Evolutionary conservation across 2,797 vertebrate genomes (phyloP), one percentile per base, ranked within the genome.

Genomic region (Meriones psammophilus): DNA sequence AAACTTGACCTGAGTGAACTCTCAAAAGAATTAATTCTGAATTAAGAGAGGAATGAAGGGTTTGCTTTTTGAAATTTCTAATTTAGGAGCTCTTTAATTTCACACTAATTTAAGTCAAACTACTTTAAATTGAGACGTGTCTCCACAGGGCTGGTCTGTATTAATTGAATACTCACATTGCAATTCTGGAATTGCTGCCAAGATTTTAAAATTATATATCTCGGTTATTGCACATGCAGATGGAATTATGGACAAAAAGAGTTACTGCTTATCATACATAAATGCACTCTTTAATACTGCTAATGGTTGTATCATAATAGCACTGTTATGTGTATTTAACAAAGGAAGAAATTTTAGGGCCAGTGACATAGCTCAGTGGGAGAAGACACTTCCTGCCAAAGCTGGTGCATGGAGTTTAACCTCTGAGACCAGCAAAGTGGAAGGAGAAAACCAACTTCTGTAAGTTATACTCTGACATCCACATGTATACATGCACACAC

Each of bases 1-100:
- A 96, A 97, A 87, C 71, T 80, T 97, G 89, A 96, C 94, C 92
- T 39, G 5, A 74, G 58, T 92, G 79, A 96, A 95, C 92, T 91
- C 95, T 92, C 64, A 84, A 95, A 97, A 94, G 83, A 90, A 97
- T 95, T 95, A 97, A 95, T 96, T 97, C 58, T 95, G 58, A 92
- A 86, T 91, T 89, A 97, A 97, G 92, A 96, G 89, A 95, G 92
- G 91, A 95, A 88, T 96, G 89, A 95, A 97, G 91, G 60, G 73
- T 77, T 96, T 97, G 60, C 92, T 92, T 96, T 94, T 92, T 73
- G 92, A 94, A 96, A 88, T 89, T 94, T 95, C 64, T 95, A 96
- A 97, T 96, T 96, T 96, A 89, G 86, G 90, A 95, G 79, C 86
- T 97, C 89, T 95, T 95, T 86, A 97, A 96, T 96, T 97, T 96